Base-by-base conservation (phyloP, 2,797 vertebrate genomes). In the Parauchenoglanis ngamensis region DNA sequence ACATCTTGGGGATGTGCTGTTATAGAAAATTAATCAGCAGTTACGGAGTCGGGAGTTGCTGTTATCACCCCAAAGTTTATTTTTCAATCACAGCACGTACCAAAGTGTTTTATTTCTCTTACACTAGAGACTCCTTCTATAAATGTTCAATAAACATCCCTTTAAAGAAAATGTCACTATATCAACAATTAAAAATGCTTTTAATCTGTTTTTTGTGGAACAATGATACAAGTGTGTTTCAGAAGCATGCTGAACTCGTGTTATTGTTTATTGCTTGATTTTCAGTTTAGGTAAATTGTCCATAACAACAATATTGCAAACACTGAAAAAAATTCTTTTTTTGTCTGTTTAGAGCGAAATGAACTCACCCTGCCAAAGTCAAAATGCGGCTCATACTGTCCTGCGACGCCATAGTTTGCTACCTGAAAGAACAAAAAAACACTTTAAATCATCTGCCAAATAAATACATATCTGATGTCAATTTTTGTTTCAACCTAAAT, bases 371-470 rank as follows among this genome's bases (percentile, higher is more conserved):
- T 95, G 95, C 95, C 96, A 91, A 98, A 97, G 96, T 96, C 97
- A 95, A 96, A 98, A 92, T 97, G 96, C 91, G 97, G 96, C 92
- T 97, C 97, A 88, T 98, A 98, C 89, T 98, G 97, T 90, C 96
- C 96, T 91, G 96, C 97, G 89, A 98, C 96, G 0, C 97, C 96
- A 81, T 97, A 97, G 93, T 98, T 97, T 93, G 96, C 96, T 89
- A 98, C 95, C 97, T 98, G 88, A 52, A 94, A 76, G 31, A 19
- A 8, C 28, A 28, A 83, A 0, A 40, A 81, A 19, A 68, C 10
- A 44, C 25, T 70, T 21, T 70, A 40, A 70, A 70, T 72, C 7
- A 44, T 72, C 19, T 8, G 7, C 31, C 7, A 8, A 25, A 40
- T 21, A 70, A 40, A 70, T 40, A 1, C 31, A 40, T 21, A 21